Base-by-base conservation (phyloP, 1,140 invertebrate species). In the Dryas iulia region DNA sequence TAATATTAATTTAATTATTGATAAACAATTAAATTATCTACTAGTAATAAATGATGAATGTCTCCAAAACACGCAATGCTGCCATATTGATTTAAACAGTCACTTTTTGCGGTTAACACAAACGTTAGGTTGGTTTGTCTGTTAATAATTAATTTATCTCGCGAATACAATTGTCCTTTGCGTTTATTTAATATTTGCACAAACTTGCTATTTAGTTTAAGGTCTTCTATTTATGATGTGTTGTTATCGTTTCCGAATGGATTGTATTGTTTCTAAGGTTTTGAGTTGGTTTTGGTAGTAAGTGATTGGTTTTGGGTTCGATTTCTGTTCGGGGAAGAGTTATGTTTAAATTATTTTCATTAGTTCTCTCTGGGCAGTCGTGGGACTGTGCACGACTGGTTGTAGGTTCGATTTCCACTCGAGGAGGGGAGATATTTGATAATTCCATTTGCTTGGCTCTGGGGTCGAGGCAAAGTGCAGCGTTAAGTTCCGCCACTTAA, bases 241-340 rank as follows among this genome's bases (percentile, higher is more conserved):
- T 21, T 59, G 21, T 59, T 59, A 23, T 35, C 33, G 21, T 31
- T 35, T 59, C 58, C 31, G 58, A 59, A 59, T 59, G 35, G 21
- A 59, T 59, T 59, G 24, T n/a, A 14, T 6, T 18, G 1, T 58
- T 47, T 24, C 6, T 60, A 26, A 39, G 18, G 39, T 14, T 39
- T 39, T 39, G 7, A 39, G n/a, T n/a, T n/a, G n/a, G n/a, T 7
- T 14, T 39, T 8, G 8, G 10, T 3, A 47, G 3, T 18, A 18
- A 21, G 7, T 0, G 7, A 18, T 47, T 10, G 39, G 0, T 47
- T 47, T 47, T 2, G n/a, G n/a, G n/a, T n/a, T n/a, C n/a, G n/a
- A n/a, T n/a, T n/a, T n/a, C n/a, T n/a, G n/a, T n/a, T n/a, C n/a
- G n/a, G n/a, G n/a, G n/a, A n/a, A n/a, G n/a, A n/a, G n/a, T n/a